Evolutionary conservation across 1,140 invertebrate genomes (phyloP).

Genomic region (Helicoverpa armigera): DNA sequence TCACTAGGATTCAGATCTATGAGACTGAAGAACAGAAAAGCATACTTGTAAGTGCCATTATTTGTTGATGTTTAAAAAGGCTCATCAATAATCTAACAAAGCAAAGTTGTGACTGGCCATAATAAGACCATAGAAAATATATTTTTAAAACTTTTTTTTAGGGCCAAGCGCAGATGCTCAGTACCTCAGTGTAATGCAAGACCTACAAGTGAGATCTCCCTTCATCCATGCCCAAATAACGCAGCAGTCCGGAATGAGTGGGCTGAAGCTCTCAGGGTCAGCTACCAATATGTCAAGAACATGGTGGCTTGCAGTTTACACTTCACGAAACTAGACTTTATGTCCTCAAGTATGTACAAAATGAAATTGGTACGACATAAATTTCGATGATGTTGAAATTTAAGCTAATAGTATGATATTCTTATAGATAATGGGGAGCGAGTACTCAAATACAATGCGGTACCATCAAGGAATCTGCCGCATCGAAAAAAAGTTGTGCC

Average conservation of each 20-base stretch:
- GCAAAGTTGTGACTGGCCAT: no score
- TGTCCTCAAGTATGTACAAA: slow-evolving; percentile 26
- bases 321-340: slow-evolving; percentile 24
- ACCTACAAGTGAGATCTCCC: slow-evolving; percentile 9
- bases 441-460: slow-evolving; percentile 18
- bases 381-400: not conserved
- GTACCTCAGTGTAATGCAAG: slow-evolving; percentile 27
- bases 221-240: slow-evolving; percentile 36
- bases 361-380: not conserved
- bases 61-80: no score
- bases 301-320: slow-evolving; percentile 36
- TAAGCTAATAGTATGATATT: not conserved
- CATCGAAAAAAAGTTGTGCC: not conserved
- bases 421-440: not conserved
- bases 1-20: not conserved
- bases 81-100: no score
- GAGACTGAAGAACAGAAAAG: slow-evolving; percentile 26
- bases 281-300: not conserved
- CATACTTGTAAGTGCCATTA: slow-evolving; percentile 12
- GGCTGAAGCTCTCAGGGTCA: slow-evolving; percentile 34
- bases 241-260: slow-evolving; percentile 27
- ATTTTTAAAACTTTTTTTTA: slow-evolving; percentile 1
- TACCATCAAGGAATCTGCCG: slow-evolving; percentile 14
- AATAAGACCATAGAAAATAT: not conserved
- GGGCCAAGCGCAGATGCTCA: slow-evolving; percentile 31